Percentiles rank a stretch among this genome's conserved stretches.
These are phyloP conservation scores for Ceyx erithaca DNA, from an alignment of 2,797 vertebrate species.

Conservation along the genomic window DNA sequence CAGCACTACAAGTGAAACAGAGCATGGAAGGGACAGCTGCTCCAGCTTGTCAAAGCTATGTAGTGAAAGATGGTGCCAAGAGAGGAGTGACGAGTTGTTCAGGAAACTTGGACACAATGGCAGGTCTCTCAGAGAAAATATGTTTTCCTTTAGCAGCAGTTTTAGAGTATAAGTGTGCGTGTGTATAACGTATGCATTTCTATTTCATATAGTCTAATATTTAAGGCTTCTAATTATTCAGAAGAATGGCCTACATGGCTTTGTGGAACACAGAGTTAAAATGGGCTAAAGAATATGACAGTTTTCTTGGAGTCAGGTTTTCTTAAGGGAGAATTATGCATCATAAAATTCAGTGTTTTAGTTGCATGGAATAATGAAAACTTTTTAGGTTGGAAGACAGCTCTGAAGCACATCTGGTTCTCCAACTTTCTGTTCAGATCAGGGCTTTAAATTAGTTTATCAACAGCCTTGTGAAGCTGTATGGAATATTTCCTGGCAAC, in stretches of 20 bases:
- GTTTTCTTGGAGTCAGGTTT: neutral
- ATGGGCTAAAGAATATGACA: neutral
- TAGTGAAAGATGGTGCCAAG: neutral
- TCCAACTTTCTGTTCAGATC: neutral
- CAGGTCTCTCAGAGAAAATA: neutral
- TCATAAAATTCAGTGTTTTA: neutral
- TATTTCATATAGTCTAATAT: neutral
- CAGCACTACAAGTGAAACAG: conserved; percentile 32
- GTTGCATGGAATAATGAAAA: neutral
- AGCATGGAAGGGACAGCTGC: conserved; percentile 47
- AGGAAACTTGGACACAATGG: neutral
- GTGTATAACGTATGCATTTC: neutral
- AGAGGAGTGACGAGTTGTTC: neutral
- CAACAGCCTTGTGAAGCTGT: neutral
- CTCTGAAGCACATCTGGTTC: neutral
- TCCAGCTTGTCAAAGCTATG: neutral
- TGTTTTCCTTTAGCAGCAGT: neutral
- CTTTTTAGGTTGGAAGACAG: neutral
- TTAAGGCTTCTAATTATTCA: neutral
- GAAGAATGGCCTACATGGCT: neutral
- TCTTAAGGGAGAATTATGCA: neutral
- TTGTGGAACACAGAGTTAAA: neutral
- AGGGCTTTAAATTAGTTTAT: neutral
- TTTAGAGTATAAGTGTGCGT: neutral
- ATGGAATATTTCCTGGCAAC: neutral